Percentiles rank a stretch among this genome's conserved stretches.
Conservation (phyloP, 2,113 vertebrate species). For the Telmatochromis brichardi region DNA sequence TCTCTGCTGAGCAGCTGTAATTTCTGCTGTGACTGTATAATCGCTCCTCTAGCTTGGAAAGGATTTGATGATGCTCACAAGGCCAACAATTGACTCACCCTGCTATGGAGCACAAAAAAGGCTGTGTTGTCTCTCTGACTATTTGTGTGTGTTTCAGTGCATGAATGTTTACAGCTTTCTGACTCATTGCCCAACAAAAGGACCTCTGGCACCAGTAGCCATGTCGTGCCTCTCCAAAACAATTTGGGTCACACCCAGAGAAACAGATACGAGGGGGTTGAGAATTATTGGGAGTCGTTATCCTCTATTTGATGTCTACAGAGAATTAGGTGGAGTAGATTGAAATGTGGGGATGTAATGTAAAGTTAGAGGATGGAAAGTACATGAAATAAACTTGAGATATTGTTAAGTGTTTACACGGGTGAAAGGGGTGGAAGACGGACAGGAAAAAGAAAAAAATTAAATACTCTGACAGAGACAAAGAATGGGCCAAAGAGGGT, state of each 20-base stretch:
- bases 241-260: slow-evolving; percentile 13
- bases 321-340: not conserved
- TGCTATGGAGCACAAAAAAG: not conserved
- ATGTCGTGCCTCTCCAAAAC: slow-evolving; percentile 17
- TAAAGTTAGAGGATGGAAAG: slow-evolving; percentile 3
- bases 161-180: slow-evolving; percentile 1
- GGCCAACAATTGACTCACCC: not conserved
- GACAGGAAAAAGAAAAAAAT: not conserved
- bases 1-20: not conserved
- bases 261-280: not conserved
- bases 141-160: not conserved
- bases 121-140: not conserved
- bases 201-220: slow-evolving; percentile 10
- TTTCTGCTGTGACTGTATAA: not conserved
- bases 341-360: not conserved
- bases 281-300: not conserved
- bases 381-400: not conserved
- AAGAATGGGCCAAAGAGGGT: not conserved
- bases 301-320: not conserved
- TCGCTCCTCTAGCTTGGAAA: not conserved
- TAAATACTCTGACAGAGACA: not conserved
- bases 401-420: not conserved
- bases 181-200: slow-evolving; percentile 16
- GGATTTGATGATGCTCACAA: not conserved
- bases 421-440: not conserved